phyloP scores from a whole-genome alignment of 1,140 invertebrate genomes.

The Druon quercuslanigerum region DNA sequence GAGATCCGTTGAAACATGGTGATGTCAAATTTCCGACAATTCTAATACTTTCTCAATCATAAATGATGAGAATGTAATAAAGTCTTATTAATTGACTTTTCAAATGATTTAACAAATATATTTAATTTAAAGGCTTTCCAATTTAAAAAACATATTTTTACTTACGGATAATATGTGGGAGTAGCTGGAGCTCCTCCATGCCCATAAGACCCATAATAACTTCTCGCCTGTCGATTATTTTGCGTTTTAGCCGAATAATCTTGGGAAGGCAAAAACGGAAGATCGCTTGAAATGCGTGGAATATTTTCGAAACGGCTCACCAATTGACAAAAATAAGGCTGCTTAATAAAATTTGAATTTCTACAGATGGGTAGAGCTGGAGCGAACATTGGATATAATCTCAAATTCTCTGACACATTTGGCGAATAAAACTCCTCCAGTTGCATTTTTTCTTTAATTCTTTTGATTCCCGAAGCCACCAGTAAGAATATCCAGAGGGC shows the following conservation, averaged over 20 bases:
- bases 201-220: constrained; percentile 63
- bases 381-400: background rate
- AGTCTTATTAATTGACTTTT: no score
- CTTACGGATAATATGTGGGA: constrained; percentile 65
- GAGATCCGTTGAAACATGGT: no score
- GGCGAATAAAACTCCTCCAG: background rate
- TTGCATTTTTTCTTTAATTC: background rate
- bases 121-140: no score
- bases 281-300: background rate
- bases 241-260: constrained; percentile 16
- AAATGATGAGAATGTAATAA: no score
- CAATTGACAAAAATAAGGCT: constrained; percentile 3
- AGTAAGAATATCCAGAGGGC: background rate
- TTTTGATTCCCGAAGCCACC: background rate
- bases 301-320: constrained; percentile 7
- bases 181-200: constrained; percentile 46
- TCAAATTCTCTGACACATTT: background rate
- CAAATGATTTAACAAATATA: no score
- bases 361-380: constrained; percentile 1
- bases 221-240: constrained; percentile 53
- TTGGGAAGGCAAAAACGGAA: constrained; percentile 1
- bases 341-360: background rate
- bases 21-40: no score
- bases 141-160: constrained; percentile 28
- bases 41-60: no score